Conservation (phyloP, 2,113 vertebrate genomes). For the Picathartes gymnocephalus region DNA sequence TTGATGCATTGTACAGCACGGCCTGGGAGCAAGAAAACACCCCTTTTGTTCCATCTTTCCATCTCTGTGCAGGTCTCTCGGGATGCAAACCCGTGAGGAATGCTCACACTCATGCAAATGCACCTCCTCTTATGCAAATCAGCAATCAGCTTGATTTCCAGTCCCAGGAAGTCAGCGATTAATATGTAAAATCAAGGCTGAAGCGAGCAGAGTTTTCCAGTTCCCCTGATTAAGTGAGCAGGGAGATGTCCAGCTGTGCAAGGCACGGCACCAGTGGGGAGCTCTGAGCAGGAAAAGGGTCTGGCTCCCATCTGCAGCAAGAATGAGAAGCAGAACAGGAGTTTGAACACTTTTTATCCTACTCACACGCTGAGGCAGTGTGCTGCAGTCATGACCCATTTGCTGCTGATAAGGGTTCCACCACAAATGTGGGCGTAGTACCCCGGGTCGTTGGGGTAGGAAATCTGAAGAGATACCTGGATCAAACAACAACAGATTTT, state of each 20-base stretch:
- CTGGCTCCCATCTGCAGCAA: background rate
- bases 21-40: background rate
- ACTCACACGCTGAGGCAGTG: conserved; percentile 68
- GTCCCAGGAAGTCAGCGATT: conserved; percentile 17
- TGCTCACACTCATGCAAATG: background rate
- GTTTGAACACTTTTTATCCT: background rate
- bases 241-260: background rate
- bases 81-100: background rate
- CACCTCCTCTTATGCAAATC: conserved; percentile 10
- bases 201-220: background rate
- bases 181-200: background rate
- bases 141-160: conserved; percentile 28
- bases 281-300: background rate
- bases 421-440: conserved; percentile 59
- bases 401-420: conserved; percentile 10
- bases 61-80: background rate
- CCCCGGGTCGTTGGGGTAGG: background rate
- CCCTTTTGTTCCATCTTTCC: background rate
- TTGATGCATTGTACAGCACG: accelerated
- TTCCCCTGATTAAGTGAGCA: background rate
- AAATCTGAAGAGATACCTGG: conserved; percentile 39
- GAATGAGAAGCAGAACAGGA: background rate
- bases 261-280: background rate
- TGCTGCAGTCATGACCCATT: conserved; percentile 67
- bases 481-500: background rate